phyloP scores from a whole-genome alignment of 2,888 invertebrate genomes.

The Athalia cordata region DNA sequence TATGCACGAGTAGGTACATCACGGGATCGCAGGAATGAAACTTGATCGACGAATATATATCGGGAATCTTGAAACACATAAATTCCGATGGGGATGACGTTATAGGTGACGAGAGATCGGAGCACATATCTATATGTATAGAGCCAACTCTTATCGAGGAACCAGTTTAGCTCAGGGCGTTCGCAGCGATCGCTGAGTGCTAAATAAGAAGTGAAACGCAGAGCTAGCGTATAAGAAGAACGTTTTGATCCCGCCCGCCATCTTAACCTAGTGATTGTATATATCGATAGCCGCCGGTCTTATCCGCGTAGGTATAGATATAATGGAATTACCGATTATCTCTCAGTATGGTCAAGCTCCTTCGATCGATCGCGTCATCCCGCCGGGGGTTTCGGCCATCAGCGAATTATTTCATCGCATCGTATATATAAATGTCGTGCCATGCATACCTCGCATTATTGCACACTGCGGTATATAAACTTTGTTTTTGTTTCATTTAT shows the following conservation, averaged over 20 bases:
- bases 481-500: too few relatives aligned
- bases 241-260: slow-evolving; percentile 39
- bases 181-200: slow-evolving; percentile 19
- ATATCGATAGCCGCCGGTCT: slow-evolving; percentile 37
- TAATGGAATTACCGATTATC: slow-evolving; percentile 43
- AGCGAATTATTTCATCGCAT: slow-evolving; percentile 2
- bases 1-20: too few relatives aligned
- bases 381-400: slow-evolving; percentile 39
- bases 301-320: slow-evolving; percentile 34
- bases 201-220: slow-evolving; percentile 42
- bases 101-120: slow-evolving; percentile 34
- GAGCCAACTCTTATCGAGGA: background rate
- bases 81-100: background rate
- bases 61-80: background rate
- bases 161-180: slow-evolving; percentile 41
- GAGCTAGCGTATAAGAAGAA: slow-evolving; percentile 9
- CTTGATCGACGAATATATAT: background rate
- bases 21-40: too few relatives aligned
- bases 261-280: slow-evolving; percentile 37
- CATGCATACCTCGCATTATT: too few relatives aligned
- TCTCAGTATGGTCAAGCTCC: slow-evolving; percentile 39
- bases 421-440: too few relatives aligned
- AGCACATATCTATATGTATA: background rate
- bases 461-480: too few relatives aligned
- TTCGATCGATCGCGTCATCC: slow-evolving; percentile 39